Base-by-base conservation (phyloP, 2,888 invertebrate species). In the Polydesmus complanatus region DNA sequence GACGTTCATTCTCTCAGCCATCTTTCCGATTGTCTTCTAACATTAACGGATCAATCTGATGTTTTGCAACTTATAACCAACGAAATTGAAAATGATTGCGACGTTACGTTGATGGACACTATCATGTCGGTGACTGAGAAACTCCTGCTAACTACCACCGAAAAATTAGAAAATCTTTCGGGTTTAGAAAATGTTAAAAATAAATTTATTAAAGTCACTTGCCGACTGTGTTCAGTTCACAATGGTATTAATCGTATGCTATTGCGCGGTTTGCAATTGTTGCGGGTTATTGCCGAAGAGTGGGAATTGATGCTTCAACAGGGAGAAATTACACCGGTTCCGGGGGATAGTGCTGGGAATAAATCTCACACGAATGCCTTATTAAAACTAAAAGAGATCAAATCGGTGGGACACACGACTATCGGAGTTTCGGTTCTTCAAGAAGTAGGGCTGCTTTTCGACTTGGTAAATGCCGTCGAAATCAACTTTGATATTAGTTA, bases 211-310 rank as follows among this genome's bases (percentile, higher is more conserved):
- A 50, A 50, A 22, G 50, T 57, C 25, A 37, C 37, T n/a, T 57
- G 57, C 19, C 21, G 50, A 8, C 11, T 57, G 5, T 26, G 22
- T 11, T 48, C 50, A 5, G 18, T 23, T 25, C 57, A 57, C 21
- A 25, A 25, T 23, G 57, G 57, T 3, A 57, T 57, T 23, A 19
- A 25, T 19, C 37, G 37, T 5, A 8, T 37, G 14, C 3, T 57
- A 8, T 23, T 57, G 3, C 48, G 22, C 2, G 21, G 25, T 2
- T 25, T 47, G 18, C 37, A 19, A 3, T 3, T 57, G 22, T 25
- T 57, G 51, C 23, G 47, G 3, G 19, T 22, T 5, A 57, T 57
- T 5, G 57, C 57, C 1, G 57, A 57, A n/a, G 57, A 57, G 25
- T 57, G 57, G 57, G 57, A 50, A 47, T 21, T 50, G 3, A 21